These are phyloP conservation scores for Meles meles DNA, from an alignment of 2,113 vertebrate genomes.

Conservation along the genomic window DNA sequence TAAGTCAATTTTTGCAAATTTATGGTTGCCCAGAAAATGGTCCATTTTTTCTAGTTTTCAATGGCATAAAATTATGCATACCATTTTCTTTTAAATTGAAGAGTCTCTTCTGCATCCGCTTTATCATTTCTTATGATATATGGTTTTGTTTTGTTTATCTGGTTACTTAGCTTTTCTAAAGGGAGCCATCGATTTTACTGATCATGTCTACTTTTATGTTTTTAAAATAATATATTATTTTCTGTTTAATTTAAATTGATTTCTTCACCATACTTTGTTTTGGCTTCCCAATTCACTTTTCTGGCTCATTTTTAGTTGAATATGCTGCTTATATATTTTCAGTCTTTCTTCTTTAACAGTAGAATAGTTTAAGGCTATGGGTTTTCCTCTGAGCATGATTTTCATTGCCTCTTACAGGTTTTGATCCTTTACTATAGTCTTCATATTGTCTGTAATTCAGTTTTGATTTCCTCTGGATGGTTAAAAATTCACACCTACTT, in stretches of 20 bases:
- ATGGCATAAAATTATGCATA: background rate
- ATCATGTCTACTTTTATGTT: background rate
- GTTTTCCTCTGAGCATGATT: background rate
- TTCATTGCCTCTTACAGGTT: background rate
- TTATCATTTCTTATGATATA: background rate
- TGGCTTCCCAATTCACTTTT: background rate
- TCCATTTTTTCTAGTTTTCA: background rate
- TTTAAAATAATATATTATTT: background rate
- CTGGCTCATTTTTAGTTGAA: background rate
- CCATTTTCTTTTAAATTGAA: background rate
- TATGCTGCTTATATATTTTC: background rate
- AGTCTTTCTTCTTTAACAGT: background rate
- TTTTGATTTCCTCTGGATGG: background rate
- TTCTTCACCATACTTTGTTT: background rate
- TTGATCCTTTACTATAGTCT: background rate
- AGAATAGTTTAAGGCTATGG: background rate
- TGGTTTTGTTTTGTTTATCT: background rate
- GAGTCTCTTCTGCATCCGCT: background rate
- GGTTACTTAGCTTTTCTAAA: background rate
- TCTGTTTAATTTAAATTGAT: constrained; percentile 15
- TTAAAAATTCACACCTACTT: background rate
- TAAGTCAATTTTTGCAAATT: background rate
- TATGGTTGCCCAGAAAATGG: background rate
- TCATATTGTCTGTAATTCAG: background rate
- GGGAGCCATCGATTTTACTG: background rate